Conservation (phyloP, 2,113 vertebrate species). For the Catharus minimus region DNA sequence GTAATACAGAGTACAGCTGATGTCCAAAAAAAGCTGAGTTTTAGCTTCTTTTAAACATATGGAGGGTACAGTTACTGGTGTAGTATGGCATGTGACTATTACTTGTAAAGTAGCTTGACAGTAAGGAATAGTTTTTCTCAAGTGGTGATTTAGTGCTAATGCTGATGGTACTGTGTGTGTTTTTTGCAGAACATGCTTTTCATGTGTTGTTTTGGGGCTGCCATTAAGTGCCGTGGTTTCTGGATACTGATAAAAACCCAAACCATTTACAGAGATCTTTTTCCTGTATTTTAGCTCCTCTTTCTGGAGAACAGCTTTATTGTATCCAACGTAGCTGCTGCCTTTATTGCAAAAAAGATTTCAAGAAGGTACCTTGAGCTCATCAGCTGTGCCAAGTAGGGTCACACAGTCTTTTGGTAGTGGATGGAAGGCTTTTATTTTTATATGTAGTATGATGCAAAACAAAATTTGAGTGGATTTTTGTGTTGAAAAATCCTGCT, state of each 20-base stretch:
- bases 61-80: neutral
- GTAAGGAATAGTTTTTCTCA: neutral
- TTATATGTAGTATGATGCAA: neutral
- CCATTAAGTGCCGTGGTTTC: neutral
- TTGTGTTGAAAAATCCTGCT: neutral
- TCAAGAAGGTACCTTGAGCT: neutral
- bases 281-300: neutral
- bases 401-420: neutral
- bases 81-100: neutral
- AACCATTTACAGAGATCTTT: neutral
- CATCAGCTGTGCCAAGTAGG: neutral
- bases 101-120: neutral
- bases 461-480: neutral
- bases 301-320: neutral
- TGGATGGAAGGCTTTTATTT: neutral
- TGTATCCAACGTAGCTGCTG: neutral
- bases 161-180: accelerated
- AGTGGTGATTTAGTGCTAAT: neutral
- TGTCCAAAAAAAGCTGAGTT: neutral
- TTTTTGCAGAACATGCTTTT: neutral
- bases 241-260: neutral
- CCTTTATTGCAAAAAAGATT: neutral
- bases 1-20: neutral
- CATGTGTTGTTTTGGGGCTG: neutral
- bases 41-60: neutral